These are phyloP conservation scores for Mormoops blainvillei DNA, from an alignment of 2,113 vertebrate species.

Conservation along the genomic window DNA sequence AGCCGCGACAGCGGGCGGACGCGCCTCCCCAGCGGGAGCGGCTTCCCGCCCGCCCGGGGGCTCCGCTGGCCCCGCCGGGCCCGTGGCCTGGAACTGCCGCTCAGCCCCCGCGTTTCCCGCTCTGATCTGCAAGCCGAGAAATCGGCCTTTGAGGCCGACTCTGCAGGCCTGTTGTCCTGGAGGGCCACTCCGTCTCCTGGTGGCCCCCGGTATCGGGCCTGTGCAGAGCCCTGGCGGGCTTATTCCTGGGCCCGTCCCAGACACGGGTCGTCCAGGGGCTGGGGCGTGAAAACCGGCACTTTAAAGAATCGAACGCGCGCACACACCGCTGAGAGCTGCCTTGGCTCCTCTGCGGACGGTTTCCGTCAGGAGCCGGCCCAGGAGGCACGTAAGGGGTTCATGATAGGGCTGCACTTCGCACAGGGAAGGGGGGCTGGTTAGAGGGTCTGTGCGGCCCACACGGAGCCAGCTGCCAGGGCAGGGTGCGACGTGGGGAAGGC, in stretches of 20 bases:
- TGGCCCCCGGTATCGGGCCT: too few relatives aligned
- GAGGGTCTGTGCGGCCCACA: too few relatives aligned
- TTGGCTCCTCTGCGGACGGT: background rate
- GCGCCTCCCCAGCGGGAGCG: background rate
- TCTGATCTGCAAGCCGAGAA: background rate
- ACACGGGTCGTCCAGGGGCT: background rate
- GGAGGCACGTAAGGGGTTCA: background rate
- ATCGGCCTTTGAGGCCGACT: background rate
- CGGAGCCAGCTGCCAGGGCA: too few relatives aligned
- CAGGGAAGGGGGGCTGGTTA: background rate
- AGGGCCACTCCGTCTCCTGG: too few relatives aligned
- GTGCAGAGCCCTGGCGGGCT: background rate
- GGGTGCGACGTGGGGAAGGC: background rate
- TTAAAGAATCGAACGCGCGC: background rate
- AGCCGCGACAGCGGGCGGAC: too few relatives aligned
- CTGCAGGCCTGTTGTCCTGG: background rate
- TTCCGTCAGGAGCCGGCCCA: background rate
- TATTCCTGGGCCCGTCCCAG: background rate
- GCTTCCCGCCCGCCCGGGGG: too few relatives aligned
- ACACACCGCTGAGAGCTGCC: background rate
- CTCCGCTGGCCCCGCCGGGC: too few relatives aligned
- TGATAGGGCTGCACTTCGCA: background rate
- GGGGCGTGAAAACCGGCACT: background rate
- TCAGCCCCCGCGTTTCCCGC: background rate
- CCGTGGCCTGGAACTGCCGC: conserved; percentile 18